Evolutionary conservation across 2,888 invertebrate genomes (phyloP).

Genomic region (Meganola albula): DNA sequence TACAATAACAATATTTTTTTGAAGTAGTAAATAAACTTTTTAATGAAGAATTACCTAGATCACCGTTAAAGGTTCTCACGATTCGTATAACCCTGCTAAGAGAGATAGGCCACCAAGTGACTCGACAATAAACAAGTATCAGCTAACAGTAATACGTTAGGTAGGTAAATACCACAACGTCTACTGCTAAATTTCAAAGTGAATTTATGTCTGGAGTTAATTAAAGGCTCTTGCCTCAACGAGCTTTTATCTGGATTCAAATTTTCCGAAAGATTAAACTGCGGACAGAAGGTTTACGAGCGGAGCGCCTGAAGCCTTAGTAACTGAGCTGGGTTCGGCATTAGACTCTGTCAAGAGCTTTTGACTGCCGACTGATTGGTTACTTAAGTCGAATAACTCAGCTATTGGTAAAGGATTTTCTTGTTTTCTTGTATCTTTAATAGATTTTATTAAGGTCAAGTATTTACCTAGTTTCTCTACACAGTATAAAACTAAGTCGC

Average conservation of each 20-base stretch:
- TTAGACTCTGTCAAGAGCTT: constrained; percentile 7
- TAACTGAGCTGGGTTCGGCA: constrained; percentile 20
- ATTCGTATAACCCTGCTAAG: too few relatives aligned
- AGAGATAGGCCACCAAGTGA: too few relatives aligned
- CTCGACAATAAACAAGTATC: too few relatives aligned
- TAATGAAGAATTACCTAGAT: too few relatives aligned
- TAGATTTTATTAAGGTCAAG: too few relatives aligned
- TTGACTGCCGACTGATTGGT: not conserved
- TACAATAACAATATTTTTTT: too few relatives aligned
- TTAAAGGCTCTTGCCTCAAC: constrained; percentile 36
- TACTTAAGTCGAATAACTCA: not conserved
- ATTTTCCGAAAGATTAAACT: constrained; percentile 56
- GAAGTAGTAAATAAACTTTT: too few relatives aligned
- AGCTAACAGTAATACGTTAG: not conserved
- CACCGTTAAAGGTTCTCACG: too few relatives aligned
- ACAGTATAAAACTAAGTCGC: too few relatives aligned
- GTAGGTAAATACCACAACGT: not conserved
- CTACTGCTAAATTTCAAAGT: constrained; percentile 10
- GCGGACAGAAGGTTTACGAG: constrained; percentile 51
- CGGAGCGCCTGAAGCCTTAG: constrained; percentile 40
- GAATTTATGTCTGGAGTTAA: constrained; percentile 36
- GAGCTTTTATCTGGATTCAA: constrained; percentile 45
- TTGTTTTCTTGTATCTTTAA: too few relatives aligned
- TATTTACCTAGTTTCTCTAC: too few relatives aligned
- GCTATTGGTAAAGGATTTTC: too few relatives aligned